Conservation (phyloP, 2,888 invertebrate genomes). For the Dryocosmus kuriphilus region DNA sequence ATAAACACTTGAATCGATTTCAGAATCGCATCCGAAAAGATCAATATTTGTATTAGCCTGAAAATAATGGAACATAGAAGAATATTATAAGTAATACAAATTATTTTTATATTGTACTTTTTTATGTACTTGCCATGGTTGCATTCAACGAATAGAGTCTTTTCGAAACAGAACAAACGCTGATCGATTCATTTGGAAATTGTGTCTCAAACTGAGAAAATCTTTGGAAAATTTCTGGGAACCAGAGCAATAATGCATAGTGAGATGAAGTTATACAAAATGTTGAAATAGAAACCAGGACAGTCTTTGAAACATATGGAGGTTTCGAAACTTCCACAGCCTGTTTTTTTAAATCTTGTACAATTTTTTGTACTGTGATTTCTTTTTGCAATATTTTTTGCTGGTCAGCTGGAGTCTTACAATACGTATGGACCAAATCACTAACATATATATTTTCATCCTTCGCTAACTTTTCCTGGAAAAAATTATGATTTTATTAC, state of each 20-base stretch:
- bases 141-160: slow-evolving; percentile 17
- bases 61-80: not conserved
- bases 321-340: not conserved
- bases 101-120: not conserved
- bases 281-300: slow-evolving; percentile 1
- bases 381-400: not conserved
- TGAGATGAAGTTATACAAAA: slow-evolving; percentile 82
- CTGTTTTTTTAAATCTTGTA: slow-evolving; percentile 24
- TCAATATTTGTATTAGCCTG: not conserved
- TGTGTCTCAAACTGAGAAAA: slow-evolving; percentile 85
- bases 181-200: slow-evolving; percentile 84
- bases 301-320: slow-evolving; percentile 9
- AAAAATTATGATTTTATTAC: not conserved
- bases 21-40: slow-evolving; percentile 82
- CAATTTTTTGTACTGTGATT: not conserved
- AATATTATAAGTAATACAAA: not conserved
- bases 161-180: slow-evolving; percentile 86
- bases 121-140: not conserved
- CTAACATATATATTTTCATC: not conserved
- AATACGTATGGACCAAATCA: not conserved
- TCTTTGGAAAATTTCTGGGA: slow-evolving; percentile 90
- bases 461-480: not conserved
- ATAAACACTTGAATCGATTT: slow-evolving; percentile 84
- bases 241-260: slow-evolving; percentile 94
- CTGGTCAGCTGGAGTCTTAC: not conserved